A percentile compares a stretch with the other conserved stretches of the same genome.
phyloP scores from a whole-genome alignment of 2,797 vertebrate genomes.

The Argya squamiceps region DNA sequence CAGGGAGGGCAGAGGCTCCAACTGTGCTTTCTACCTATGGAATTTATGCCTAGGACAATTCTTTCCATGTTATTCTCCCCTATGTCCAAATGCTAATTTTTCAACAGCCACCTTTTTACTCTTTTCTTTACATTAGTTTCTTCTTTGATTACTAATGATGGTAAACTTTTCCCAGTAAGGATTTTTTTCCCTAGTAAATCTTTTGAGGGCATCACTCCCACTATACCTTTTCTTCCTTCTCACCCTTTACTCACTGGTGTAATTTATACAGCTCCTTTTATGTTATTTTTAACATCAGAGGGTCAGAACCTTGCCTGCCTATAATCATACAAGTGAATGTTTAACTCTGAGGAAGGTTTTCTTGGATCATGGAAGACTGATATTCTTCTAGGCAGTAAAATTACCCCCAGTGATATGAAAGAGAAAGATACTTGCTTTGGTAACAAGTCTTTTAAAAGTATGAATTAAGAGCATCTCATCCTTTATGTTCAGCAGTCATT shows the following conservation, averaged over 20 bases:
- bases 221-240: neutral
- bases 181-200: neutral
- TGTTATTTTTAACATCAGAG: neutral
- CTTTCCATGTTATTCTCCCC: neutral
- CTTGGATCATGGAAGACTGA: neutral
- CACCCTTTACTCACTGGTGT: neutral
- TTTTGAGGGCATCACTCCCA: neutral
- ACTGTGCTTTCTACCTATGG: neutral
- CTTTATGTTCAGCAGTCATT: neutral
- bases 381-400: neutral
- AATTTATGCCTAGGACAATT: conserved; percentile 32
- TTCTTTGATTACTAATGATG: neutral
- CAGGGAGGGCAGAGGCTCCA: conserved; percentile 2
- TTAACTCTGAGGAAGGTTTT: neutral
- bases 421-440: neutral
- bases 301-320: neutral
- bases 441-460: neutral
- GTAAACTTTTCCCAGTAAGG: neutral
- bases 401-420: neutral
- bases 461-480: neutral
- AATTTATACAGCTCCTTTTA: neutral
- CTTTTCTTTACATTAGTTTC: neutral
- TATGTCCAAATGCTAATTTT: conserved; percentile 37
- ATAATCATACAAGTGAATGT: neutral
- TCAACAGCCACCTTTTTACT: neutral